These are phyloP conservation scores for Calliscelio sp. DNA, from an alignment of 2,888 invertebrate genomes.

Conservation along the genomic window DNA sequence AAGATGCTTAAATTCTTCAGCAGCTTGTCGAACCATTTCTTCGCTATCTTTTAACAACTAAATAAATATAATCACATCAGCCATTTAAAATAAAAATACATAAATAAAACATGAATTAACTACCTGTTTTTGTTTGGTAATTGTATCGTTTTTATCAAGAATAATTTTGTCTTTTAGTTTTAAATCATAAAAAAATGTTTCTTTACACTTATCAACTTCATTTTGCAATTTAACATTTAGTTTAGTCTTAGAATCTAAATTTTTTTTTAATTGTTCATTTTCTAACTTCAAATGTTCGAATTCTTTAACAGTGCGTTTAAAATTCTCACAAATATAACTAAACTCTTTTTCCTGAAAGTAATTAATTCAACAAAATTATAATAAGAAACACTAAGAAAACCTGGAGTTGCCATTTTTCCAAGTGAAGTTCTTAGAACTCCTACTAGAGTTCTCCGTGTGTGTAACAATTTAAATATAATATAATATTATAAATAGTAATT, in stretches of 20 bases:
- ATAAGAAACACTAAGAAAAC: no score
- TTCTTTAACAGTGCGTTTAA: constrained; percentile 67
- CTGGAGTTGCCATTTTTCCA: no score
- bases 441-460: no score
- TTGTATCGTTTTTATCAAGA: constrained; percentile 79
- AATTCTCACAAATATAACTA: constrained; percentile 61
- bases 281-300: constrained; percentile 51
- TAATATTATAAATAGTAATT: no score
- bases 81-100: not conserved
- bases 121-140: constrained; percentile 77
- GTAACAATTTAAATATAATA: no score
- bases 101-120: not conserved
- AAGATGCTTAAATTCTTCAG: constrained; percentile 78
- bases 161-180: constrained; percentile 80
- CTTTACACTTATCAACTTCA: constrained; percentile 74
- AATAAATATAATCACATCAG: constrained; percentile 5
- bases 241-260: constrained; percentile 40
- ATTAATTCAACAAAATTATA: no score
- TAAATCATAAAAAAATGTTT: constrained; percentile 75
- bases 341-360: constrained; percentile 69
- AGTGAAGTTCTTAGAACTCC: no score
- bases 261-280: constrained; percentile 38
- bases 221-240: constrained; percentile 70
- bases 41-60: constrained; percentile 80
- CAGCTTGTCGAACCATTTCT: constrained; percentile 77